These are phyloP conservation scores for Seira musarum DNA, from an alignment of 2,888 invertebrate genomes.

Conservation along the genomic window DNA sequence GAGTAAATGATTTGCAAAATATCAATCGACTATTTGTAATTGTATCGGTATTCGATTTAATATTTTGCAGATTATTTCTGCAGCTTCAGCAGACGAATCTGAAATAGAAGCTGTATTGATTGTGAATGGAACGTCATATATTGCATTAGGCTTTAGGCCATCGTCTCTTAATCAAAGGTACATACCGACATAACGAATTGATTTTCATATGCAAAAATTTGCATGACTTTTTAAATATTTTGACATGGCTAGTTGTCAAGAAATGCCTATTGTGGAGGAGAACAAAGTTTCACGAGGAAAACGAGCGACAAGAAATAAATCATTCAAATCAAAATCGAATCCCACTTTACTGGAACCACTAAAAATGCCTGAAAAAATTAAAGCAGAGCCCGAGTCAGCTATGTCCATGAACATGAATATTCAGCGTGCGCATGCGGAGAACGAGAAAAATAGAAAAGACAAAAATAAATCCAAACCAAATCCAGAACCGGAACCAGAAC, in stretches of 20 bases:
- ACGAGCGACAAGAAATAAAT: conserved; percentile 19
- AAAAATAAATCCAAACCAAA: conserved; percentile 1
- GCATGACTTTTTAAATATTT: too few relatives aligned
- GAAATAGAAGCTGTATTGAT: conserved; percentile 79
- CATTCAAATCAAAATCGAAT: conserved; percentile 40
- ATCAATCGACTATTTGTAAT: background rate
- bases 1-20: background rate
- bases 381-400: conserved; percentile 30
- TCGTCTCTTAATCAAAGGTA: conserved; percentile 38
- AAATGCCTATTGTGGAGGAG: conserved; percentile 52
- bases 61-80: conserved; percentile 34
- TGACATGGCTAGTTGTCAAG: too few relatives aligned
- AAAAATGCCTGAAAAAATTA: conserved; percentile 30
- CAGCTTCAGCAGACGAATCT: conserved; percentile 28
- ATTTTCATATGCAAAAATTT: too few relatives aligned
- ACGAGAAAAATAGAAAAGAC: background rate
- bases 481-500: conserved; percentile 67
- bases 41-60: background rate
- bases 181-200: too few relatives aligned
- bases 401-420: too few relatives aligned
- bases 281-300: conserved; percentile 24
- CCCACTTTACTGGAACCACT: conserved; percentile 52
- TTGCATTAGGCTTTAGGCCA: conserved; percentile 94
- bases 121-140: conserved; percentile 91
- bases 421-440: conserved; percentile 27